phyloP scores from a whole-genome alignment of 1,140 invertebrate genomes.

The Proctacanthus coquilletti region DNA sequence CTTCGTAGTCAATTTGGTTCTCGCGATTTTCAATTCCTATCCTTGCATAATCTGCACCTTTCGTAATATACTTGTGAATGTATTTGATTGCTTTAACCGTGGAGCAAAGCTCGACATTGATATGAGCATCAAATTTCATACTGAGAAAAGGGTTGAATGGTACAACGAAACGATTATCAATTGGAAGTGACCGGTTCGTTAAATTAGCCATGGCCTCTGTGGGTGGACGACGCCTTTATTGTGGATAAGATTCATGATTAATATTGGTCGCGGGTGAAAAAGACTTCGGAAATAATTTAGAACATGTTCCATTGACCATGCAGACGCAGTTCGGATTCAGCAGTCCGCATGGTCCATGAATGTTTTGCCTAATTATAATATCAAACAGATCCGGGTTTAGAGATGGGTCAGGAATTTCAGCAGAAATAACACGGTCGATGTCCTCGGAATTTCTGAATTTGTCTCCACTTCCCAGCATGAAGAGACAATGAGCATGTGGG shows the following conservation, averaged over 20 bases:
- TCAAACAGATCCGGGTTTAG: constrained; percentile 28
- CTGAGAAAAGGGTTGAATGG: not conserved
- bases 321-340: constrained; percentile 17
- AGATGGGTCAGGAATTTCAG: constrained; percentile 35
- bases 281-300: constrained; percentile 14
- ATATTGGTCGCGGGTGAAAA: constrained; percentile 11
- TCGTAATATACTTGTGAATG: constrained; percentile 30
- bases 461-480: constrained; percentile 5
- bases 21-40: too few species aligned
- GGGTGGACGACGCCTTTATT: constrained; percentile 23
- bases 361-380: constrained; percentile 31
- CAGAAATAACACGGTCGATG: constrained; percentile 33
- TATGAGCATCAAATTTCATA: constrained; percentile 11
- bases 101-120: constrained; percentile 22
- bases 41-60: constrained; percentile 16
- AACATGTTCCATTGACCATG: constrained; percentile 18
- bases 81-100: constrained; percentile 28
- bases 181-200: constrained; percentile 14
- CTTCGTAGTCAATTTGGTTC: not conserved
- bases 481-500: constrained; percentile 6
- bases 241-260: constrained; percentile 29
- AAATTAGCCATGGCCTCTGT: too few species aligned
- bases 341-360: constrained; percentile 37
- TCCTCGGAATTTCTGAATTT: constrained; percentile 14
- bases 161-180: constrained; percentile 5